Evolutionary conservation across 2,888 invertebrate genomes (phyloP).

Genomic region (Phortica okadai): DNA sequence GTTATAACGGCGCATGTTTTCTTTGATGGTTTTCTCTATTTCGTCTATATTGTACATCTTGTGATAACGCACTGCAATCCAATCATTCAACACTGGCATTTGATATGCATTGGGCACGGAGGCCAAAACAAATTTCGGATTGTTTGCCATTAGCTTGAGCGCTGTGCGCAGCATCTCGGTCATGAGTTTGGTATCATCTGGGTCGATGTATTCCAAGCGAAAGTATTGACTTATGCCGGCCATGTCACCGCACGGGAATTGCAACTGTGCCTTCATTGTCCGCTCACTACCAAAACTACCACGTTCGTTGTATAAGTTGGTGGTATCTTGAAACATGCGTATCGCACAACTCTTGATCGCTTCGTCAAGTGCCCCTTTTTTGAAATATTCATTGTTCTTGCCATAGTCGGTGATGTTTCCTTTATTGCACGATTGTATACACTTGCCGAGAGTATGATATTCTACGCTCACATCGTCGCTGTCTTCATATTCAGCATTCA

Average conservation of each 20-base stretch:
- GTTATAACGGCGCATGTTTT: not conserved
- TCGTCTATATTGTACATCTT: slow-evolving; percentile 37
- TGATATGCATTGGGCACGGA: slow-evolving; percentile 53
- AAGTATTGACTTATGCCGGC: not conserved
- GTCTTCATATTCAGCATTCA: not conserved
- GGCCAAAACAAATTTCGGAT: slow-evolving; percentile 58
- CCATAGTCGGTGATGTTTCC: too few species aligned
- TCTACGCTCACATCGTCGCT: slow-evolving; percentile 5
- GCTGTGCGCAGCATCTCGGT: slow-evolving; percentile 45
- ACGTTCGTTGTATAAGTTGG: too few species aligned
- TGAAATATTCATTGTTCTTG: too few species aligned
- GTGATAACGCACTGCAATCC: slow-evolving; percentile 51
- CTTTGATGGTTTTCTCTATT: not conserved
- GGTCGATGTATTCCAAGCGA: slow-evolving; percentile 40
- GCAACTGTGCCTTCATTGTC: not conserved
- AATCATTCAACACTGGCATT: slow-evolving; percentile 53
- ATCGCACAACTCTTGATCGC: not conserved
- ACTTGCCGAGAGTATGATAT: not conserved
- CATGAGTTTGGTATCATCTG: slow-evolving; percentile 50
- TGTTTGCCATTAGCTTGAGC: slow-evolving; percentile 45
- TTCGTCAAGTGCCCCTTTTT: not conserved
- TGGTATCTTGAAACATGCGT: not conserved
- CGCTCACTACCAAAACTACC: not conserved
- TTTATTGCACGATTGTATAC: slow-evolving; percentile 21
- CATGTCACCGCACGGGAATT: not conserved